Percentiles rank a stretch among this genome's conserved stretches.
Conservation (phyloP, 2,888 invertebrate species). For the Dexiosoma caninum region DNA sequence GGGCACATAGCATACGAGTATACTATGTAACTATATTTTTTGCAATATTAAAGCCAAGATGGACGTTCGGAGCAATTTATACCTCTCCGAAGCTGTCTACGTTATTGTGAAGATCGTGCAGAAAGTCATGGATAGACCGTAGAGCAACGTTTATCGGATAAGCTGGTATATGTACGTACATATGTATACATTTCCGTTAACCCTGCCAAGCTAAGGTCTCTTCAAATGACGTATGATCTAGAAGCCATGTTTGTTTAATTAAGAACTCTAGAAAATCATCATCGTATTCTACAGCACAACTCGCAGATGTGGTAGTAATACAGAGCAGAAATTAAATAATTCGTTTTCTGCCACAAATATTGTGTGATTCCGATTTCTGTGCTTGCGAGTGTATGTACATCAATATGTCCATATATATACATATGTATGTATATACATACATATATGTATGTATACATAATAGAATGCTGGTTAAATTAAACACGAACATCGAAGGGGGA, state of each 20-base stretch:
- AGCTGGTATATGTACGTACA: too few relatives aligned
- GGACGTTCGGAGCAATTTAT: too few relatives aligned
- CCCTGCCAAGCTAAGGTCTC: neutral
- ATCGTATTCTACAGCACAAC: neutral
- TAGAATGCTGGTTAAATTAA: constrained; percentile 41
- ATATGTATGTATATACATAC: neutral
- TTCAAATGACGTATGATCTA: neutral
- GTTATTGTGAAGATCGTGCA: too few relatives aligned
- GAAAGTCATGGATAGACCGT: too few relatives aligned
- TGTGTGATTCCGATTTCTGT: constrained; percentile 10
- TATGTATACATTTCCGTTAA: neutral
- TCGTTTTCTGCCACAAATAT: constrained; percentile 36
- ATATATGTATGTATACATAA: neutral
- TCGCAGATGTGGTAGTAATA: constrained; percentile 46
- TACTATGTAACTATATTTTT: too few relatives aligned
- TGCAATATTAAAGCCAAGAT: too few relatives aligned
- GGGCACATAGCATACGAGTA: too few relatives aligned
- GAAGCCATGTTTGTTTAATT: constrained; percentile 43
- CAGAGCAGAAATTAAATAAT: constrained; percentile 22
- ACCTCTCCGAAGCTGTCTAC: too few relatives aligned
- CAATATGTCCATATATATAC: neutral
- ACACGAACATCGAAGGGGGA: constrained; percentile 37
- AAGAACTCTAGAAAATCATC: constrained; percentile 4
- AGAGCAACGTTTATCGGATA: too few relatives aligned
- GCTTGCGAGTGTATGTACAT: constrained; percentile 5